Base-by-base conservation (phyloP, 1,140 invertebrate species). In the Sogatella furcifera region DNA sequence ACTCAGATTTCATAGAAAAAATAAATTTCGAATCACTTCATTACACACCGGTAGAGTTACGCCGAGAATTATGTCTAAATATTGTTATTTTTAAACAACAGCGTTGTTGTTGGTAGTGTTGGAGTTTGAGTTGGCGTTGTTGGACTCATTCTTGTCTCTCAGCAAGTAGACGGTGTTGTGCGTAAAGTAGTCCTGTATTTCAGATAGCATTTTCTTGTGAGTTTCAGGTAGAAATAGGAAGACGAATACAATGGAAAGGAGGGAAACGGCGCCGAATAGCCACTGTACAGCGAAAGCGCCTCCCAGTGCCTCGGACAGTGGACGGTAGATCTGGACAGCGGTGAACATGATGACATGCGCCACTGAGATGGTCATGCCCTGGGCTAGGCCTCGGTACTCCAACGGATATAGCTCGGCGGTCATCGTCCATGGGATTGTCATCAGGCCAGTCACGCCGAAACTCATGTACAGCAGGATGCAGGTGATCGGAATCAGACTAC, bases 161-260 rank as follows among this genome's bases (percentile, higher is more conserved):
- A 60, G 31, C 4, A 60, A 4, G 44, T 63, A 65, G 52, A 65
- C 42, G 14, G 62, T 61, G 65, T 79, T 76, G 34, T 72, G 70
- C 11, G 74, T 68, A 65, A 81, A 82, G 65, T 82, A 81, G n/a
- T 78, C 73, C 62, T 82, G 78, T 61, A 89, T 87, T 66, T 88
- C 84, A 2, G 78, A 78, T 1, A 87, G 70, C 57, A 80, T 81
- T 67, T 81, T 85, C 13, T 77, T 79, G 68, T 87, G 84, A 0
- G 86, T 89, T 71, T 89, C 86, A 0, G 86, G 86, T 13, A 89
- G 71, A 65, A 83, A 74, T 10, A 85, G 66, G 60, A 77, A 80
- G 8, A 82, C 80, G 66, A 83, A 85, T 2, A 81, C 64, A 0
- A 76, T 67, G 2, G 81, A 78, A 0, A 79, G 63, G 1, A 85